Evolutionary conservation across 2,797 vertebrate genomes (phyloP).

Genomic region (Sebastes glaucus): DNA sequence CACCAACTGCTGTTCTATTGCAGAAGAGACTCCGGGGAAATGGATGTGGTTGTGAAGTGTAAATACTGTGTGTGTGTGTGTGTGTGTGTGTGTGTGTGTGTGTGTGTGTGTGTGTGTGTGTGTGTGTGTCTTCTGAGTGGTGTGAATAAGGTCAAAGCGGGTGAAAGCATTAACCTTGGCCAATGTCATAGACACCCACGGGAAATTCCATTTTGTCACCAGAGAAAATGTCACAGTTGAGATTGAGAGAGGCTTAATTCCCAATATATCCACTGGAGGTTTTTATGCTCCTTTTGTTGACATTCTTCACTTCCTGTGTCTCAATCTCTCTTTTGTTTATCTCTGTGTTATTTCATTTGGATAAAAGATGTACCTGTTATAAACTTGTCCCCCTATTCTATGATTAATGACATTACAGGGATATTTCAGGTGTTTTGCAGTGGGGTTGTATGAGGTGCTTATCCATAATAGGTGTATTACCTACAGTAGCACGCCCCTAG

Average conservation of each 20-base stretch:
- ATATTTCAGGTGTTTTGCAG: too few relatives aligned
- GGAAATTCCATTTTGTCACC: conserved; percentile 11
- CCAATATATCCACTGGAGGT: not conserved
- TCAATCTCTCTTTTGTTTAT: not conserved
- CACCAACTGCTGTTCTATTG: not conserved
- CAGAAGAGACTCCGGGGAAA: not conserved
- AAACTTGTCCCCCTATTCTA: too few relatives aligned
- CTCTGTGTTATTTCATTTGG: not conserved
- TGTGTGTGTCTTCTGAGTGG: not conserved
- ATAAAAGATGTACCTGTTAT: not conserved
- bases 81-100: not conserved
- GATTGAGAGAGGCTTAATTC: not conserved
- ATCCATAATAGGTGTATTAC: too few relatives aligned
- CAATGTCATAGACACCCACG: conserved; percentile 25
- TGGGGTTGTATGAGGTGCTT: too few relatives aligned
- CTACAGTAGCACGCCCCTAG: too few relatives aligned
- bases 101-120: not conserved
- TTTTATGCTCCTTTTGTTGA: not conserved
- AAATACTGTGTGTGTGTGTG: not conserved
- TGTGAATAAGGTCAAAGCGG: not conserved
- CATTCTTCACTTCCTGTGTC: not conserved
- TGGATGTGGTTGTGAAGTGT: conserved; percentile 1
- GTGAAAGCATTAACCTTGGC: conserved; percentile 15
- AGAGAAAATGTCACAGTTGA: conserved; percentile 24
- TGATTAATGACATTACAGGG: not conserved